Conservation (phyloP, 2,113 vertebrate species). For the Polypterus bichir region DNA sequence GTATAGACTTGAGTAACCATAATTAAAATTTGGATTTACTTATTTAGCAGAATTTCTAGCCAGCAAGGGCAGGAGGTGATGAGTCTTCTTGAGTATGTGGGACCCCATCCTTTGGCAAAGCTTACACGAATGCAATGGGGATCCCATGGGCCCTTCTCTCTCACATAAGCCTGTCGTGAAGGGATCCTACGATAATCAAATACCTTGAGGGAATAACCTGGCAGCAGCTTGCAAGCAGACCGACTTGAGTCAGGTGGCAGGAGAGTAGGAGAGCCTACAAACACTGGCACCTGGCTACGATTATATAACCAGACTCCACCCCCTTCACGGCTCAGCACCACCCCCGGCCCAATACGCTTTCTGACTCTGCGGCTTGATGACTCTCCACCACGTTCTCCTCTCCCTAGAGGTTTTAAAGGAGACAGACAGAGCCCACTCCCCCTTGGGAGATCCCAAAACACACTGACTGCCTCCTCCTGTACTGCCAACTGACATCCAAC, state of each 20-base stretch:
- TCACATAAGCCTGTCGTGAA: neutral
- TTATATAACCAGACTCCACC: conserved; percentile 31
- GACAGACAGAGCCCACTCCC: conserved; percentile 36
- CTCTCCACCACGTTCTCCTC: conserved; percentile 16
- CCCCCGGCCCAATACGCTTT: conserved; percentile 33
- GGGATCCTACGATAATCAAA: conserved; percentile 21
- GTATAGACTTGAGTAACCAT: too few species aligned
- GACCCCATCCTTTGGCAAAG: conserved; percentile 47
- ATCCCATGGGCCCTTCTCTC: conserved; percentile 30
- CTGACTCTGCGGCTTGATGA: conserved; percentile 17
- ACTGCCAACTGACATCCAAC: conserved; percentile 35
- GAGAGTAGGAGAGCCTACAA: conserved; percentile 35
- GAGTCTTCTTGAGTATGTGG: conserved; percentile 37
- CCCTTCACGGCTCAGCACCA: conserved; percentile 33
- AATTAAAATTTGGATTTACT: neutral
- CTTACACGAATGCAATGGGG: conserved; percentile 36
- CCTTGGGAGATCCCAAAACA: conserved; percentile 32
- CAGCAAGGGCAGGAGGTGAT: conserved; percentile 46
- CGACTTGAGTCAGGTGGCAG: rapidly evolving
- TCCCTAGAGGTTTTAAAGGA: conserved; percentile 8
- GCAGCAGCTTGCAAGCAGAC: conserved; percentile 28
- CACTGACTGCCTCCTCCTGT: conserved; percentile 21
- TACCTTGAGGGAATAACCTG: conserved; percentile 35
- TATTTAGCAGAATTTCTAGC: conserved; percentile 38
- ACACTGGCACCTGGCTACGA: conserved; percentile 38